A percentile compares a stretch with the other conserved stretches of the same genome.
These are phyloP conservation scores for Rhamnusium bicolor DNA, from an alignment of 2,888 invertebrate species.

Conservation along the genomic window DNA sequence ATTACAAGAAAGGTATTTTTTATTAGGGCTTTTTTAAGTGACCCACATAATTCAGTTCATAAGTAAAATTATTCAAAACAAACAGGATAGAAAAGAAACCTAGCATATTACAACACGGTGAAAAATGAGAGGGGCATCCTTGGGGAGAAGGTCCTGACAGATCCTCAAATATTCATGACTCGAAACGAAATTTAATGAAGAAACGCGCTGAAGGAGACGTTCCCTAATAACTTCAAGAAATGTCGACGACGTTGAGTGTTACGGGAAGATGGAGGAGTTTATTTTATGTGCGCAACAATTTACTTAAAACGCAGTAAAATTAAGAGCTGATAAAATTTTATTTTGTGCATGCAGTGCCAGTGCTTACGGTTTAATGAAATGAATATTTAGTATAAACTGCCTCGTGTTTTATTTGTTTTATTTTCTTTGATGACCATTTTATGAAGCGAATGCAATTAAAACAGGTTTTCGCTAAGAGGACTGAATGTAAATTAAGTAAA, in stretches of 20 bases:
- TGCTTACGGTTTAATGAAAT: conserved; percentile 32
- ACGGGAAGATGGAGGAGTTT: conserved; percentile 37
- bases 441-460: conserved; percentile 14
- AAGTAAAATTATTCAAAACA: neutral
- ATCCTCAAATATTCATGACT: conserved; percentile 66
- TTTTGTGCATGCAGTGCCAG: conserved; percentile 18
- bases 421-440: conserved; percentile 1
- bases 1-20: no score
- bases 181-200: conserved; percentile 61
- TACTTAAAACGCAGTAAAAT: conserved; percentile 45
- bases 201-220: conserved; percentile 33
- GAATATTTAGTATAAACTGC: conserved; percentile 17
- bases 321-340: conserved; percentile 45
- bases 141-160: conserved; percentile 64
- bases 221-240: conserved; percentile 35
- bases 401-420: conserved; percentile 3
- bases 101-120: conserved; percentile 42
- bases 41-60: neutral
- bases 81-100: neutral
- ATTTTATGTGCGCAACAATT: conserved; percentile 42
- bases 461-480: conserved; percentile 13
- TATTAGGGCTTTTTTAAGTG: no score
- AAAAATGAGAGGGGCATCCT: conserved; percentile 62
- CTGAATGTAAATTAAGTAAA: conserved; percentile 11
- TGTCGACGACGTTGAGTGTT: conserved; percentile 31